These are phyloP conservation scores for Apocrypta bakeri DNA, from an alignment of 1,140 invertebrate species.

Conservation along the genomic window DNA sequence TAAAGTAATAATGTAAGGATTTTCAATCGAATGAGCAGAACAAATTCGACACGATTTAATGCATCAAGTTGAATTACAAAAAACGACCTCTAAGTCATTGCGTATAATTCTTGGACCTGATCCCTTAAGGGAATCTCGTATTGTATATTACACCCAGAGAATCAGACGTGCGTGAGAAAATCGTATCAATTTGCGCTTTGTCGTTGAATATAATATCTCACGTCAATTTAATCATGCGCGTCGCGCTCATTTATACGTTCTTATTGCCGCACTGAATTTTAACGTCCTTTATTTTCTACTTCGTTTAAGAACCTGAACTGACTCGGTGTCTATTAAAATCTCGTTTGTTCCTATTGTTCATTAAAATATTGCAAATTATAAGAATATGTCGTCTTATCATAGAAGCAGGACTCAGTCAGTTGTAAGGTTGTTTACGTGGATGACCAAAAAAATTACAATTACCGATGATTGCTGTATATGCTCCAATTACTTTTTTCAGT, in stretches of 20 bases:
- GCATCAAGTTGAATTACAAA: too few relatives aligned
- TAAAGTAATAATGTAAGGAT: too few relatives aligned
- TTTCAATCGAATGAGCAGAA: too few relatives aligned
- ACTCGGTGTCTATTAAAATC: conserved; percentile 13
- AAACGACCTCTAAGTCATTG: too few relatives aligned
- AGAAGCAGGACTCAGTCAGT: not conserved
- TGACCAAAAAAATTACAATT: not conserved
- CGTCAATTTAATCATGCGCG: conserved; percentile 4
- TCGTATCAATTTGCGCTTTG: too few relatives aligned
- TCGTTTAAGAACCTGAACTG: conserved; percentile 7
- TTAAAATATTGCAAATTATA: not conserved
- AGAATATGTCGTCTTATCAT: too few relatives aligned
- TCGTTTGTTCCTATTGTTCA: not conserved
- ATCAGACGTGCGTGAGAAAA: too few relatives aligned
- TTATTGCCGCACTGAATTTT: too few relatives aligned
- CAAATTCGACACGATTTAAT: too few relatives aligned
- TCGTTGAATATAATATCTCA: not conserved
- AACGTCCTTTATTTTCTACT: conserved; percentile 2
- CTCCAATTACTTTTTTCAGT: not conserved
- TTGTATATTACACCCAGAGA: too few relatives aligned
- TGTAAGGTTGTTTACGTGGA: not conserved
- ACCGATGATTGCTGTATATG: not conserved
- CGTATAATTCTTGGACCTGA: too few relatives aligned
- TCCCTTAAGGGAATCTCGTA: too few relatives aligned
- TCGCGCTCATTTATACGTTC: not conserved